These are phyloP conservation scores for Parnassius apollo DNA, from an alignment of 2,888 invertebrate genomes.

Conservation along the genomic window DNA sequence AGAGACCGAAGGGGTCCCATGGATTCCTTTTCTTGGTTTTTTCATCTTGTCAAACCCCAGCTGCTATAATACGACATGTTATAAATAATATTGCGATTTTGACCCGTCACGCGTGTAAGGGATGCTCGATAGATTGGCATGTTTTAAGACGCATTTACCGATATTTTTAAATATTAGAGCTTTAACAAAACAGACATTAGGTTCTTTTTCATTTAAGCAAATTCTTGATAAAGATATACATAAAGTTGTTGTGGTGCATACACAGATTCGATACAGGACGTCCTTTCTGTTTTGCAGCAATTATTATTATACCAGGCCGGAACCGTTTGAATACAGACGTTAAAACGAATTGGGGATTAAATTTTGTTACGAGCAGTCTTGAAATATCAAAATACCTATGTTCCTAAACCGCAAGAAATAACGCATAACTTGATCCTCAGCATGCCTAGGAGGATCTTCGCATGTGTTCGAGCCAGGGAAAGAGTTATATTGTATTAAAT, in stretches of 20 bases:
- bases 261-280: conserved; percentile 72
- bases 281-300: conserved; percentile 77
- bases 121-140: conserved; percentile 60
- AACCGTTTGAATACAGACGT: conserved; percentile 59
- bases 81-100: conserved; percentile 80
- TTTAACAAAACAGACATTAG: conserved; percentile 29
- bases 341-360: conserved; percentile 28
- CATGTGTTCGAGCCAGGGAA: too few species aligned
- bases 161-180: conserved; percentile 26
- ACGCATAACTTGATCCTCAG: too few species aligned
- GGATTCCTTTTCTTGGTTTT: conserved; percentile 72
- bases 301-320: conserved; percentile 72
- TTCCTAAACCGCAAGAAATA: too few species aligned
- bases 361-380: conserved; percentile 3
- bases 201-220: conserved; percentile 36
- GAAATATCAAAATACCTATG: too few species aligned
- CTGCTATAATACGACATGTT: conserved; percentile 74
- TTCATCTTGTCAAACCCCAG: conserved; percentile 77
- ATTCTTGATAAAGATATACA: conserved; percentile 35
- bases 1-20: conserved; percentile 54
- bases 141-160: conserved; percentile 20
- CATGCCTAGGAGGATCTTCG: too few species aligned
- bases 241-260: conserved; percentile 45
- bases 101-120: conserved; percentile 76
- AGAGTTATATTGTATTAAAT: too few species aligned